Evolutionary conservation across 2,797 vertebrate genomes (phyloP).

Genomic region (Gallinago stenura): DNA sequence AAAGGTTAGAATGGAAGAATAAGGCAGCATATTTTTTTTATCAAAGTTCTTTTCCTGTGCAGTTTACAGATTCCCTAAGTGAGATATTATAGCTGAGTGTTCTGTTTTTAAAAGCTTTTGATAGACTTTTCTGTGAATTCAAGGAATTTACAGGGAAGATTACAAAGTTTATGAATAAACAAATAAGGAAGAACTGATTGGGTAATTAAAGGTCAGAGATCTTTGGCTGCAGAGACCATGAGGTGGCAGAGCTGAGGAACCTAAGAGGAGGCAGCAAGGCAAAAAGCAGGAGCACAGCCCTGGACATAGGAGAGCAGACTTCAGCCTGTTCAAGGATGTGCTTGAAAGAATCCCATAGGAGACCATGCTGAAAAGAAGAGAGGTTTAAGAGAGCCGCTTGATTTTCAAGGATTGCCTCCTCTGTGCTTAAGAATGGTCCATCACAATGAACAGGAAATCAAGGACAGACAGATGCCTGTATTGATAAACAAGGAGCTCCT

Average conservation of each 20-base stretch:
- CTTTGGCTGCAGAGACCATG: neutral
- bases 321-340: neutral
- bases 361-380: neutral
- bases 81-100: neutral
- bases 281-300: neutral
- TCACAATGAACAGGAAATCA: neutral
- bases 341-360: neutral
- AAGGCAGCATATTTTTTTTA: neutral
- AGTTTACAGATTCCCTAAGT: neutral
- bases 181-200: neutral
- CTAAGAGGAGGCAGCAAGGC: neutral
- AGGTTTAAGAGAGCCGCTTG: neutral
- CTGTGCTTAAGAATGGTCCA: neutral
- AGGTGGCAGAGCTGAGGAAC: neutral
- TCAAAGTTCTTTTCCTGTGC: neutral
- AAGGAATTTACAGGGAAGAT: neutral
- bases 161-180: neutral
- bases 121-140: neutral
- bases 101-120: neutral
- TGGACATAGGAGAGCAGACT: neutral
- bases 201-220: neutral
- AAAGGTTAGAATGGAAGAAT: neutral
- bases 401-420: neutral
- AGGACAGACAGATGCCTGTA: neutral
- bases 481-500: neutral